A percentile compares a stretch with the other conserved stretches of the same genome.
These are phyloP conservation scores for Branchinecta lynchi DNA, from an alignment of 1,140 invertebrate species.

Conservation along the genomic window DNA sequence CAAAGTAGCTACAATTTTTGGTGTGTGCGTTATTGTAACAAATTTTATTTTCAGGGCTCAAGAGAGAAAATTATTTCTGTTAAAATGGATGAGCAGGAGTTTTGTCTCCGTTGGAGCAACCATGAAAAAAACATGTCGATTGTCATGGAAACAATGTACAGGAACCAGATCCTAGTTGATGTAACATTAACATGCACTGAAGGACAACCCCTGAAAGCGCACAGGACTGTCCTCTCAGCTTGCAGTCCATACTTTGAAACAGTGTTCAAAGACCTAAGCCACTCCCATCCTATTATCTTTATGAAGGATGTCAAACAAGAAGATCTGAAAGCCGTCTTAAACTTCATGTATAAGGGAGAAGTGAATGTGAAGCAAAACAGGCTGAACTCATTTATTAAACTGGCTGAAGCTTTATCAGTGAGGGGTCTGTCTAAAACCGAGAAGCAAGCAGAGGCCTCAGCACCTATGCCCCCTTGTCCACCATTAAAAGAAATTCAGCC, in stretches of 20 bases:
- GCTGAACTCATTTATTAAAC: constrained; percentile 26
- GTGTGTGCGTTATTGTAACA: no score
- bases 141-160: constrained; percentile 65
- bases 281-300: constrained; percentile 43
- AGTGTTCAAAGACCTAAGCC: constrained; percentile 77
- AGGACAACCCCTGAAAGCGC: constrained; percentile 74
- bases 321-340: constrained; percentile 31
- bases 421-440: constrained; percentile 25
- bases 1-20: no score
- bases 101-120: constrained; percentile 87
- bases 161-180: constrained; percentile 71
- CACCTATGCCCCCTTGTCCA: not conserved
- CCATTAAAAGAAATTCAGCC: not conserved
- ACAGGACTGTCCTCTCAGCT: constrained; percentile 80
- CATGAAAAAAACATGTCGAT: constrained; percentile 63
- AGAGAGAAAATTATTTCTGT: no score
- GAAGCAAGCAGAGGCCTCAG: not conserved
- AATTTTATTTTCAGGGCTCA: no score
- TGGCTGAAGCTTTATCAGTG: constrained; percentile 27
- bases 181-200: constrained; percentile 79
- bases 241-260: constrained; percentile 89
- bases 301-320: constrained; percentile 32
- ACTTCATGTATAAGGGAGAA: constrained; percentile 31
- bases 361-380: constrained; percentile 32
- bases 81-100: constrained; percentile 58